phyloP scores from a whole-genome alignment of 2,113 vertebrate genomes.

The Equus quagga region DNA sequence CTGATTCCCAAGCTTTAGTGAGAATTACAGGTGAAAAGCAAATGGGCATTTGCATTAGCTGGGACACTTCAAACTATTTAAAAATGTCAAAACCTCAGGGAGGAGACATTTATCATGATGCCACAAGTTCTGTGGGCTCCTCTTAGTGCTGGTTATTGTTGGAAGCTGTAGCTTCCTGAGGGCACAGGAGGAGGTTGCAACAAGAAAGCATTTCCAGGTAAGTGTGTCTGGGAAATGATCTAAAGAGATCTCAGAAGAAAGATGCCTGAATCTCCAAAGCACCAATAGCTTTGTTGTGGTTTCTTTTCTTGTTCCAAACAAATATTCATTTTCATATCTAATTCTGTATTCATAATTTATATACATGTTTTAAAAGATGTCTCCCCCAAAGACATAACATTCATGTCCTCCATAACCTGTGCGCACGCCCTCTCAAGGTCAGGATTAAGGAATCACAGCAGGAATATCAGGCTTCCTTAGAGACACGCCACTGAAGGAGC shows the following conservation, averaged over 20 bases:
- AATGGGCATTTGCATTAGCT: background rate
- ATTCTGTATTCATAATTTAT: background rate
- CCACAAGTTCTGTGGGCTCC: background rate
- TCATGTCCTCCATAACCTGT: background rate
- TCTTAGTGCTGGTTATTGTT: background rate
- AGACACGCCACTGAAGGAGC: background rate
- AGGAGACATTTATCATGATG: background rate
- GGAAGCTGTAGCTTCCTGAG: background rate
- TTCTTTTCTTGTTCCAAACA: slow-evolving; percentile 35
- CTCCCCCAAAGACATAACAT: background rate
- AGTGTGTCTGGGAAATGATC: background rate
- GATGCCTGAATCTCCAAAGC: background rate
- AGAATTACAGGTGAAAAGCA: background rate
- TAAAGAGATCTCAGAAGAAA: background rate
- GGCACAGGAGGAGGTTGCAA: background rate
- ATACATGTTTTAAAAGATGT: background rate
- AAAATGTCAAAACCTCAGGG: background rate
- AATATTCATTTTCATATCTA: background rate
- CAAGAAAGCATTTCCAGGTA: background rate
- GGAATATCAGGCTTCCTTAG: background rate
- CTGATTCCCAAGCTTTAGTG: background rate
- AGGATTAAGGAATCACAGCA: background rate
- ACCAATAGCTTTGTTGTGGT: background rate
- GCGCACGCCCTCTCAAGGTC: background rate
- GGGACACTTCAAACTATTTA: background rate